Evolutionary conservation across 1,140 invertebrate genomes (phyloP).

Genomic region (Coptotermes formosanus): DNA sequence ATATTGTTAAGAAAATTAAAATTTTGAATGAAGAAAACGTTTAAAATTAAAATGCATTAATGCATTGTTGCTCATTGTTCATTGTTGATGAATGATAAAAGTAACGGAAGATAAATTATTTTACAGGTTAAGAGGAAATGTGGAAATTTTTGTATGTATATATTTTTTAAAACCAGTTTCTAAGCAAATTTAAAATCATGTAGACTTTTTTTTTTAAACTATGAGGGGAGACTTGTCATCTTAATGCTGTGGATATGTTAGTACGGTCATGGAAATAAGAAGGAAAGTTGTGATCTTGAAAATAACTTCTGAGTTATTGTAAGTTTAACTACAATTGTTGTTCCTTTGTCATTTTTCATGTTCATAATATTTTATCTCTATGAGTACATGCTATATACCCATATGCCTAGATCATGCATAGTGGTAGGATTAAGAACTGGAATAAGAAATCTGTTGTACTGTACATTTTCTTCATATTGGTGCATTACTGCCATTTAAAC

Average conservation of each 20-base stretch:
- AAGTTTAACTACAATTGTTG: background rate
- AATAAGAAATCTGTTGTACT: background rate
- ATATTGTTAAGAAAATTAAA: background rate
- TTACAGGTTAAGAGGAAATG: background rate
- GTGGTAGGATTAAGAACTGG: background rate
- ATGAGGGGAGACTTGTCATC: background rate
- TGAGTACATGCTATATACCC: background rate
- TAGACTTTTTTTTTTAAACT: background rate
- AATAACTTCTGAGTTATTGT: background rate
- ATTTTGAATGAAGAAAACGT: conserved; percentile 9
- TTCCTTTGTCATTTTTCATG: conserved; percentile 12
- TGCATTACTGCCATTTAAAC: background rate
- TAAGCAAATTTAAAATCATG: background rate
- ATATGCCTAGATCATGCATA: background rate
- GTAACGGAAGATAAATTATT: background rate
- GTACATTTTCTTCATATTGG: background rate
- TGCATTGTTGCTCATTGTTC: conserved; percentile 1
- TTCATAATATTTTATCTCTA: background rate
- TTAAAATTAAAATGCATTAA: background rate
- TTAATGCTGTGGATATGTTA: background rate
- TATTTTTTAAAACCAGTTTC: conserved; percentile 16
- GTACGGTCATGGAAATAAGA: background rate
- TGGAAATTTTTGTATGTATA: background rate
- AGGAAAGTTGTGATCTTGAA: background rate
- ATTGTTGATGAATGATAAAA: conserved; percentile 4